Percentiles rank a stretch among this genome's conserved stretches.
Conservation (phyloP, 2,888 invertebrate genomes). For the Blastobasis adustella region DNA sequence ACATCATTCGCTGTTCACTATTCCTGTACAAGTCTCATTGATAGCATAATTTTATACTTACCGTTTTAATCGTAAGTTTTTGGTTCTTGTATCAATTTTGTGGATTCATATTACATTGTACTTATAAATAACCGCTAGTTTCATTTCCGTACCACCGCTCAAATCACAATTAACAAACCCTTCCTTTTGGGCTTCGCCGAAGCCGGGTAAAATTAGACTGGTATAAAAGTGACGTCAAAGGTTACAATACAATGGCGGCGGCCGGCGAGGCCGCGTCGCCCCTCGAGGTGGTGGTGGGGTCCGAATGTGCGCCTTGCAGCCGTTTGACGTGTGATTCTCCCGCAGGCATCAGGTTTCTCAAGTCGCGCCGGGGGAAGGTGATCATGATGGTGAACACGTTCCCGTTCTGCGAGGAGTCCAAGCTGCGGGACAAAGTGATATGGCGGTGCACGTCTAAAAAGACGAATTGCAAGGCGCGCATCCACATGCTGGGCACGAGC, state of each 20-base stretch:
- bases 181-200: not conserved
- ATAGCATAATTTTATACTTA: conserved; percentile 70
- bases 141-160: conserved; percentile 31
- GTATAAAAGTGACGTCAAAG: not conserved
- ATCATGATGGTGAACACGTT: conserved; percentile 74
- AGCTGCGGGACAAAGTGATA: conserved; percentile 66
- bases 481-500: conserved; percentile 64
- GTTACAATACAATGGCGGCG: too few species aligned
- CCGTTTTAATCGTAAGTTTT: conserved; percentile 61
- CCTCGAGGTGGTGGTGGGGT: not conserved
- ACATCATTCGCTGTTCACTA: conserved; percentile 63
- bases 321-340: conserved; percentile 44
- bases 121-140: conserved; percentile 68
- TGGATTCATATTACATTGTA: conserved; percentile 72
- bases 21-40: conserved; percentile 53
- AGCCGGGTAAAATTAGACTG: conserved; percentile 7
- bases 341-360: conserved; percentile 68
- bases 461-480: conserved; percentile 68
- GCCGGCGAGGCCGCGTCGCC: too few species aligned
- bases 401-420: conserved; percentile 71
- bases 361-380: conserved; percentile 68
- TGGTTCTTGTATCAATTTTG: conserved; percentile 69
- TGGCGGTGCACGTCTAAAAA: conserved; percentile 73
- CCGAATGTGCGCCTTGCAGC: conserved; percentile 9
- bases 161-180: not conserved